Percentiles rank a stretch among this genome's conserved stretches.
Evolutionary conservation across 2,888 invertebrate species (phyloP).

Genomic region (Dryobota labecula): DNA sequence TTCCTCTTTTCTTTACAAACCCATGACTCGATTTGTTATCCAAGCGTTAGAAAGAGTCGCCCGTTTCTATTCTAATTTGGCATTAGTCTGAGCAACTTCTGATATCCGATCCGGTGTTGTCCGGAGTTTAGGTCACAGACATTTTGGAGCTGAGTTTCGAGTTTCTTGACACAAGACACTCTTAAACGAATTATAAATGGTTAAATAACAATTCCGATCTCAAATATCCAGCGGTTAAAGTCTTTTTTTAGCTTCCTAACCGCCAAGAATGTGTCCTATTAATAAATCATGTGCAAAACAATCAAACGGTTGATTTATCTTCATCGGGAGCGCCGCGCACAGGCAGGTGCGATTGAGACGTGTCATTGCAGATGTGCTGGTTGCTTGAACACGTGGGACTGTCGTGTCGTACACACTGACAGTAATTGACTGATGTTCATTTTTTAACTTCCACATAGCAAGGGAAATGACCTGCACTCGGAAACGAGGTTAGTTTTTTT

Average conservation of each 20-base stretch:
- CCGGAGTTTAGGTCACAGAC: slow-evolving; percentile 44
- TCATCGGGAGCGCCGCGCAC: slow-evolving; percentile 25
- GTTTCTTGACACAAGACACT: slow-evolving; percentile 23
- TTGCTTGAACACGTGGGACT: slow-evolving; percentile 41
- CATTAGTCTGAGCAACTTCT: slow-evolving; percentile 48
- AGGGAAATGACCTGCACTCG: slow-evolving; percentile 22
- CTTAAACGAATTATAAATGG: slow-evolving; percentile 10
- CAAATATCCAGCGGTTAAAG: slow-evolving; percentile 17
- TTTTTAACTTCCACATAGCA: slow-evolving; percentile 4
- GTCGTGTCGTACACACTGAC: slow-evolving; percentile 23
- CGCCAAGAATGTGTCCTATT: slow-evolving; percentile 43
- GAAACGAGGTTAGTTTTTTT: slow-evolving; percentile 39
- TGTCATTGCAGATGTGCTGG: slow-evolving; percentile 39
- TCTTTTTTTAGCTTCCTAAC: slow-evolving; percentile 37
- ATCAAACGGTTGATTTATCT: slow-evolving; percentile 58
- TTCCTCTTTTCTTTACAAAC: not conserved
- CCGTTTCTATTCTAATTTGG: slow-evolving; percentile 48
- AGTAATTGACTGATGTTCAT: slow-evolving; percentile 36
- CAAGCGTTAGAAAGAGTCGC: slow-evolving; percentile 21
- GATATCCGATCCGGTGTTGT: slow-evolving; percentile 46
- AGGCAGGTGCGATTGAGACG: slow-evolving; percentile 58
- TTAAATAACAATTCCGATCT: slow-evolving; percentile 18
- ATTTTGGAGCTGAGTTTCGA: slow-evolving; percentile 33
- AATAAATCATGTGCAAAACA: slow-evolving; percentile 54
- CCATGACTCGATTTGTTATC: slow-evolving; percentile 2